A percentile compares a stretch with the other conserved stretches of the same genome.
Conservation (phyloP, 2,113 vertebrate genomes). For the Grantiella picta region DNA sequence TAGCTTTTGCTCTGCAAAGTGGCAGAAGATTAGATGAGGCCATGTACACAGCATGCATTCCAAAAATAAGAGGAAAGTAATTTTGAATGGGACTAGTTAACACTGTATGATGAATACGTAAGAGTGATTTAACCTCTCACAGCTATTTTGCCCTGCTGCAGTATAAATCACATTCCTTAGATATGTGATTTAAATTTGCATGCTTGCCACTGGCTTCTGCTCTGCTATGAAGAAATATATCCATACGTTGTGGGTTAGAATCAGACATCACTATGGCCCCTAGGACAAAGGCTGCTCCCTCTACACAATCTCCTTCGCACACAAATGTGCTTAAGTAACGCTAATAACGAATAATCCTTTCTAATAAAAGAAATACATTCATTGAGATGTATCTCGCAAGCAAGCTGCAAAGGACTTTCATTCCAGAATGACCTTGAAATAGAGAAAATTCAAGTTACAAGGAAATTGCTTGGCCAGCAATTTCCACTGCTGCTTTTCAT, state of each 20-base stretch:
- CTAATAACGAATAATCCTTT: not conserved
- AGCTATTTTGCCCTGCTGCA: not conserved
- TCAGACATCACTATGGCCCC: not conserved
- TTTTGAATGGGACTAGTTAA: not conserved
- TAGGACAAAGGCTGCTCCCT: not conserved
- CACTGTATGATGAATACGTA: not conserved
- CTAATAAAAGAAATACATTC: not conserved
- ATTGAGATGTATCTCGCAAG: not conserved
- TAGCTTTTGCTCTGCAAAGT: not conserved
- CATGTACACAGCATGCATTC: not conserved
- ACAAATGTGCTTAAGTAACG: not conserved
- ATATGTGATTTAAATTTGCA: not conserved
- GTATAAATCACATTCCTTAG: not conserved
- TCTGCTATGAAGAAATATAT: not conserved
- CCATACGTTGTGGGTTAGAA: not conserved
- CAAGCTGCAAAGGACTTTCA: not conserved
- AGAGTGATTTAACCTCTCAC: not conserved
- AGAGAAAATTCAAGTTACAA: not conserved
- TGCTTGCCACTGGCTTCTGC: not conserved
- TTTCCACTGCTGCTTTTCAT: not conserved
- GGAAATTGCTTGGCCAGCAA: conserved; percentile 16
- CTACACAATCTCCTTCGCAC: not conserved
- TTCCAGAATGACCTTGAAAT: not conserved
- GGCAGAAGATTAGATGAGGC: not conserved
- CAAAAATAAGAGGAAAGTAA: not conserved